A percentile compares a stretch with the other conserved stretches of the same genome.
Evolutionary conservation across 2,888 invertebrate species (phyloP).

Genomic region (Brachyopa scutellaris): DNA sequence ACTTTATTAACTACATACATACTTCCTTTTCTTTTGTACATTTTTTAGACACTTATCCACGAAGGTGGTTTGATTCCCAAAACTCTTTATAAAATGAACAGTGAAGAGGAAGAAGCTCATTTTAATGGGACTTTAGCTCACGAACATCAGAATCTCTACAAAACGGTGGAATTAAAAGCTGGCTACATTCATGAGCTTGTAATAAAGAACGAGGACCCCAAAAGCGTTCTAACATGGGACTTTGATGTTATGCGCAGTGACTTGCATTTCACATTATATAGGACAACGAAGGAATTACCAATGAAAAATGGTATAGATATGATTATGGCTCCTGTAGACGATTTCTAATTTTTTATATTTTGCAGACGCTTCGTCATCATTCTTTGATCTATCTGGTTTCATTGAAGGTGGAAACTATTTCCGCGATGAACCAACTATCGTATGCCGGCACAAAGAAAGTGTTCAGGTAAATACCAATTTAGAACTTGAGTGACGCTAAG

Average conservation of each 20-base stretch:
- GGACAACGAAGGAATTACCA: constrained; percentile 78
- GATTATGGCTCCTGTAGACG: no score
- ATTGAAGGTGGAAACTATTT: constrained; percentile 90
- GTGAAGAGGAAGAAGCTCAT: constrained; percentile 78
- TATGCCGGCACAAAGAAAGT: constrained; percentile 96
- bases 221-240: constrained; percentile 97
- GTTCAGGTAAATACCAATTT: constrained; percentile 87
- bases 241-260: constrained; percentile 96
- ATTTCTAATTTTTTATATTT: constrained; percentile 16
- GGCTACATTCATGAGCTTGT: constrained; percentile 89
- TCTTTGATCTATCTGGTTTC: constrained; percentile 86
- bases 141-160: constrained; percentile 80
- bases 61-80: constrained; percentile 96
- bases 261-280: constrained; percentile 90
- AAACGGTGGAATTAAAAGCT: constrained; percentile 78
- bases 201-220: constrained; percentile 90
- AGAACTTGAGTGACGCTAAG: no score
- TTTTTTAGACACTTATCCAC: constrained; percentile 91
- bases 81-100: constrained; percentile 87
- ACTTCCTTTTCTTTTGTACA: no score
- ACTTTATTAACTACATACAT: neutral
- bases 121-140: constrained; percentile 74
- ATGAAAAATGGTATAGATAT: constrained; percentile 79
- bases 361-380: constrained; percentile 82
- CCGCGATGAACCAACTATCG: constrained; percentile 90